These are phyloP conservation scores for Chlamydotis undulata DNA, from an alignment of 2,113 vertebrate genomes.

Conservation along the genomic window DNA sequence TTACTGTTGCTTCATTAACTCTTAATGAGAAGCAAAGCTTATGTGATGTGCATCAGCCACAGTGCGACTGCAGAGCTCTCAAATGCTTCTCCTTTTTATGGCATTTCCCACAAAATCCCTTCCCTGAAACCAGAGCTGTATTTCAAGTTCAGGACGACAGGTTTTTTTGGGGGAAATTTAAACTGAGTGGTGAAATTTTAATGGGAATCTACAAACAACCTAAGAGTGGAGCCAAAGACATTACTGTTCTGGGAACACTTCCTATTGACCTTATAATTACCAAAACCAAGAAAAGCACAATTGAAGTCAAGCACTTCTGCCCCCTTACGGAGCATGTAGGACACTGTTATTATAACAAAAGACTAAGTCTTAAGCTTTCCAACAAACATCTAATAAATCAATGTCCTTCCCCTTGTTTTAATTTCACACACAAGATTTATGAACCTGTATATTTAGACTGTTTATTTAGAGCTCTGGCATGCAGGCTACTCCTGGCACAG, in stretches of 20 bases:
- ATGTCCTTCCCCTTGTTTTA: conserved; percentile 56
- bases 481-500: conserved; percentile 26
- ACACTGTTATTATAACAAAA: conserved; percentile 27
- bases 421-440: conserved; percentile 65
- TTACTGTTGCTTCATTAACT: not conserved
- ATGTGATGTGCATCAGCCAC: not conserved
- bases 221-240: not conserved
- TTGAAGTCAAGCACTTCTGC: conserved; percentile 49
- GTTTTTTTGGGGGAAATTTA: not conserved
- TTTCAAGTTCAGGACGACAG: not conserved
- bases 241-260: not conserved
- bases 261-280: not conserved
- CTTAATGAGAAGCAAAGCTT: not conserved
- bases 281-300: not conserved
- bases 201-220: not conserved
- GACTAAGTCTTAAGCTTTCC: conserved; percentile 33
- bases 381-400: conserved; percentile 58
- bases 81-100: not conserved
- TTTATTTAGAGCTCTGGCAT: conserved; percentile 45
- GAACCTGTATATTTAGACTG: conserved; percentile 52
- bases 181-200: not conserved
- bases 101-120: not conserved
- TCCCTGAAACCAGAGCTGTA: not conserved
- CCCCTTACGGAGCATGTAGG: not conserved
- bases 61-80: not conserved